Evolutionary conservation across 2,888 invertebrate species (phyloP).

Genomic region (Conops quadrifasciatus): DNA sequence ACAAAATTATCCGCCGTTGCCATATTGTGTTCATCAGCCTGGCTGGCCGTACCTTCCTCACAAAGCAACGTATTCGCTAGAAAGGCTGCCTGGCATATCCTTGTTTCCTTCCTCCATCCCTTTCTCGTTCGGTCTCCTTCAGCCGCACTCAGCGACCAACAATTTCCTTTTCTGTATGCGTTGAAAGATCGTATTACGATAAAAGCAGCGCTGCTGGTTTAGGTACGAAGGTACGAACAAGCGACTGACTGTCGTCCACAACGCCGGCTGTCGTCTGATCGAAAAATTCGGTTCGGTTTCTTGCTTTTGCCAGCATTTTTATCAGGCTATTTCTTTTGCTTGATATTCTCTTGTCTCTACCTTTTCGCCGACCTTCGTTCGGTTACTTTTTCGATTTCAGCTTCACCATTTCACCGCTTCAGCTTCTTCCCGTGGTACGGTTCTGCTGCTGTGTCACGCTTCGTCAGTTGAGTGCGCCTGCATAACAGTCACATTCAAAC

Average conservation of each 20-base stretch:
- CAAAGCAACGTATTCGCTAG: not conserved
- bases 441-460: not conserved
- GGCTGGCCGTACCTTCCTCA: not conserved
- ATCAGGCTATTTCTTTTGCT: not conserved
- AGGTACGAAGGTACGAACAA: conserved; percentile 9
- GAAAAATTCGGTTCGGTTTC: conserved; percentile 14
- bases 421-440: not conserved
- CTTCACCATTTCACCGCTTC: not conserved
- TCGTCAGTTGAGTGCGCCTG: conserved; percentile 18
- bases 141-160: not conserved
- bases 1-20: conserved; percentile 27
- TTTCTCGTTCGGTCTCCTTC: not conserved
- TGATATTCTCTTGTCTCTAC: not conserved
- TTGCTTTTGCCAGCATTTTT: conserved; percentile 8
- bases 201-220: conserved; percentile 2
- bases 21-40: conserved; percentile 12
- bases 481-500: not conserved
- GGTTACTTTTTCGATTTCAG: conserved; percentile 3
- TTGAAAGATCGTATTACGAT: conserved; percentile 32
- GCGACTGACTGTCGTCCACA: not conserved
- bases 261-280: not conserved
- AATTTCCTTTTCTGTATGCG: not conserved
- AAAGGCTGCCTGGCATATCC: conserved; percentile 6
- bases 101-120: conserved; percentile 9
- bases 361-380: conserved; percentile 9